Conservation (phyloP, 2,797 vertebrate species). For the Thalassophryne amazonica region DNA sequence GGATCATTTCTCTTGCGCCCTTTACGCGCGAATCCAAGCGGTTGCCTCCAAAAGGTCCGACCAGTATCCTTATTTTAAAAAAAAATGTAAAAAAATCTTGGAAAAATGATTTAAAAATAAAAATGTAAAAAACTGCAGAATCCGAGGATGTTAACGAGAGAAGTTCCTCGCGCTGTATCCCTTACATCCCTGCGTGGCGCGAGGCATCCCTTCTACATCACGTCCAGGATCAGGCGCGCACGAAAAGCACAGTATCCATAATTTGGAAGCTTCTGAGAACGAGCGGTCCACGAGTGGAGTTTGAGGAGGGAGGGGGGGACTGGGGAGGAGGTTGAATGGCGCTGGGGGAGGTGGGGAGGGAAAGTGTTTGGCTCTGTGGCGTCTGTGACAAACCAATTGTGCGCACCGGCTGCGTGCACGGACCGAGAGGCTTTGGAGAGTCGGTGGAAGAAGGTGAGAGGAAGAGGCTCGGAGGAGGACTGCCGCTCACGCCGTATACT, state of each 20-base stretch:
- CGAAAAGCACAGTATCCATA: conserved; percentile 52
- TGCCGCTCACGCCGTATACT: conserved; percentile 69
- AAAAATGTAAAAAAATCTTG: no score
- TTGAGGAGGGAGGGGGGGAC: fast-evolving
- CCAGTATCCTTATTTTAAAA: conserved; percentile 42
- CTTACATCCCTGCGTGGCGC: conserved; percentile 69
- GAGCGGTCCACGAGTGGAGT: not conserved
- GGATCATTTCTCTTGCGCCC: conserved; percentile 50
- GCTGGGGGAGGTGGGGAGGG: conserved; percentile 15
- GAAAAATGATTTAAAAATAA: no score
- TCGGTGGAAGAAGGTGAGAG: conserved; percentile 62
- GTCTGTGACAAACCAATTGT: conserved; percentile 70
- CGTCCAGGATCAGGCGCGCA: conserved; percentile 45
- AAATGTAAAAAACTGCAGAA: no score
- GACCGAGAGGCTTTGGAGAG: conserved; percentile 50
- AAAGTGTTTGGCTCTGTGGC: conserved; percentile 43
- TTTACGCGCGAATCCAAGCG: conserved; percentile 47
- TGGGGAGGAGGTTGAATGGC: not conserved
- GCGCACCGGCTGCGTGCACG: conserved; percentile 62
- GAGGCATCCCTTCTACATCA: conserved; percentile 71
- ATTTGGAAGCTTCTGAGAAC: conserved; percentile 24
- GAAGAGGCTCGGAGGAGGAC: conserved; percentile 62
- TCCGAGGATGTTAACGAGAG: conserved; percentile 43
- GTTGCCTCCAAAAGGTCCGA: conserved; percentile 37
- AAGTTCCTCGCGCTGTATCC: conserved; percentile 62